Percentiles rank a stretch among this genome's conserved stretches.
These are phyloP conservation scores for Peromyscus attwateri DNA, from an alignment of 2,797 vertebrate genomes.

Conservation along the genomic window DNA sequence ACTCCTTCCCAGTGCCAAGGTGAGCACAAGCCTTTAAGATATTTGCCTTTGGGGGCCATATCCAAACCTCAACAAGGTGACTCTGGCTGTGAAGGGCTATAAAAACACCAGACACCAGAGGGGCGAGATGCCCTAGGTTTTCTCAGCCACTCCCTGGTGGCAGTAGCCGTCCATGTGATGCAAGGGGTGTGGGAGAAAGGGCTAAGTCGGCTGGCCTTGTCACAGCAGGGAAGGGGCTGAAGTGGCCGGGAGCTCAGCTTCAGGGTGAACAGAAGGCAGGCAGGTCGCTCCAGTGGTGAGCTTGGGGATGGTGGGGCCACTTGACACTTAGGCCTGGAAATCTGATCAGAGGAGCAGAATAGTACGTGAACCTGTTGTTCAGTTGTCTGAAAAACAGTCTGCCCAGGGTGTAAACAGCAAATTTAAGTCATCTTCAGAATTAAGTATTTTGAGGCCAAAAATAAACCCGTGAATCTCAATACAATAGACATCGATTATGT, in stretches of 20 bases:
- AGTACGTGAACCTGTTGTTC: neutral
- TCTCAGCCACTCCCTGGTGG: too few species aligned
- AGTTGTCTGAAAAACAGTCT: neutral
- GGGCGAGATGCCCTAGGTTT: neutral
- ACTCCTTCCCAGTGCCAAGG: neutral
- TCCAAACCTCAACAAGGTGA: neutral
- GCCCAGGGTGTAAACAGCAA: neutral
- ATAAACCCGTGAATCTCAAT: neutral
- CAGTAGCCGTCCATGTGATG: neutral
- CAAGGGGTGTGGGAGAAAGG: neutral
- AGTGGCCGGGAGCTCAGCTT: neutral
- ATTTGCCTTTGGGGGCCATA: neutral
- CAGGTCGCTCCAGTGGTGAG: neutral
- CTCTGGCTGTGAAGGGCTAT: neutral
- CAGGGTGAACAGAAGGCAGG: neutral
- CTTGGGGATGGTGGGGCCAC: neutral
- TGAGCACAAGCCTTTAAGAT: neutral
- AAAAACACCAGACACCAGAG: neutral
- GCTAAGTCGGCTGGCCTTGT: neutral
- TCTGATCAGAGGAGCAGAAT: neutral
- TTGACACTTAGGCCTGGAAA: neutral
- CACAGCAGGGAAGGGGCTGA: neutral
- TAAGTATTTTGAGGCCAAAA: neutral
- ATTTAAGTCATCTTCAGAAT: neutral
- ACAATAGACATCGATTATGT: neutral